Base-by-base conservation (phyloP, 2,113 vertebrate species). In the Myotis davidii region DNA sequence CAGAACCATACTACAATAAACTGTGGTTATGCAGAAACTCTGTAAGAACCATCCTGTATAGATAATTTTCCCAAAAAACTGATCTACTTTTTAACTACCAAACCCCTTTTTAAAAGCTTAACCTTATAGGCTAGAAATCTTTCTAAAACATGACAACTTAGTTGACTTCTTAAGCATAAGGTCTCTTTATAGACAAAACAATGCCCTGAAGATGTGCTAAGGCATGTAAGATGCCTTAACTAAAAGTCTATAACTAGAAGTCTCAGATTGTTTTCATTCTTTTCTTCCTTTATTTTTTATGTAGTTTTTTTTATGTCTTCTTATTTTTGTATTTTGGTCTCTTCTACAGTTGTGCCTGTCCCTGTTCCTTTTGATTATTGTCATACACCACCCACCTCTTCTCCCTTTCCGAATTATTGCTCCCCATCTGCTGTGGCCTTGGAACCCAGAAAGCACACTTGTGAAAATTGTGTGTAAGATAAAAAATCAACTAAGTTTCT, bases 11-110 rank as follows among this genome's bases (percentile, higher is more conserved):
- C 48, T 56, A 39, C 13, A 85, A 37, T 42, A 70, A 95, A 59
- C 65, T 29, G 34, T 48, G 23, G 56, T 16, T 84, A 25, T 50
- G 3, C 48, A 56, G 52, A 87, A 82, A 37, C 50, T 77, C 32
- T 21, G 29, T 61, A 65, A 89, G 64, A 93, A 25, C 42, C 52
- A 87, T 59, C 29, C 21, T 79, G 42, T 84, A 70, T 7, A 76
- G 37, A 77, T 27, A 48, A n/a, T 52, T 77, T 90, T 37, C 73
- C 20, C 23, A 12, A 79, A 79, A 14, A 67, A 6, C 48, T 17
- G 39, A 74, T 77, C 29, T 90, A 25, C 20, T 88, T 90, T 56
- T 91, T 37, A n/a, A 91, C 56, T 76, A 83, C 61, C 27, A 90
- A 90, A 91, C 29, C 42, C 61, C 8, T 65, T 65, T 74, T 45